Conservation (phyloP, 2,797 vertebrate genomes). For the Falco concolor region DNA sequence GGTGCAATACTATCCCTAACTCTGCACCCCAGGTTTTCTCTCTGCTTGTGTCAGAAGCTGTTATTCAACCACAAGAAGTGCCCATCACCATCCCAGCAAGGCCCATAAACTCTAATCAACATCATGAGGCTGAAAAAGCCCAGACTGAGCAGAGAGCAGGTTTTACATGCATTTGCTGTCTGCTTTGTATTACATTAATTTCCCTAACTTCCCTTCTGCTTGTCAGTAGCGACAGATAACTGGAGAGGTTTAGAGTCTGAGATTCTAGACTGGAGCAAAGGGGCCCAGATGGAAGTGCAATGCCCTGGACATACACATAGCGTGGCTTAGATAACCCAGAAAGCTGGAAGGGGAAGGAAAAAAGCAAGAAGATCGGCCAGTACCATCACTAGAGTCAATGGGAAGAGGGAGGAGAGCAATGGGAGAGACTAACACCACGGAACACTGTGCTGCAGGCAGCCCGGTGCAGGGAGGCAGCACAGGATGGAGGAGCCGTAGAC, state of each 20-base stretch:
- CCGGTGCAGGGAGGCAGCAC: fast-evolving
- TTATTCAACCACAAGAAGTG: not conserved
- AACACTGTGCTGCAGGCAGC: not conserved
- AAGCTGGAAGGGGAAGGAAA: not conserved
- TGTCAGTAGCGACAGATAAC: not conserved
- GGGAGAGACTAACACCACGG: not conserved
- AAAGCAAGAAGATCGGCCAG: not conserved
- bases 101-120: not conserved
- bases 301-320: not conserved
- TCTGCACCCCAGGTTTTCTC: not conserved
- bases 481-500: not conserved
- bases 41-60: not conserved
- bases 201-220: not conserved
- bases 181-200: not conserved
- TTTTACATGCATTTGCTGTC: not conserved
- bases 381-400: too few species aligned
- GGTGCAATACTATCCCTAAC: not conserved
- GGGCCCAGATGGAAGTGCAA: not conserved
- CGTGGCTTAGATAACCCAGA: not conserved
- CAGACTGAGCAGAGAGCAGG: not conserved
- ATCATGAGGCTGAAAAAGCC: not conserved
- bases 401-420: not conserved
- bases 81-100: not conserved
- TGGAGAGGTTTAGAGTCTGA: not conserved
- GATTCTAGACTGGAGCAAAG: not conserved